phyloP scores from a whole-genome alignment of 2,113 vertebrate genomes.

The Crotalus viridis region DNA sequence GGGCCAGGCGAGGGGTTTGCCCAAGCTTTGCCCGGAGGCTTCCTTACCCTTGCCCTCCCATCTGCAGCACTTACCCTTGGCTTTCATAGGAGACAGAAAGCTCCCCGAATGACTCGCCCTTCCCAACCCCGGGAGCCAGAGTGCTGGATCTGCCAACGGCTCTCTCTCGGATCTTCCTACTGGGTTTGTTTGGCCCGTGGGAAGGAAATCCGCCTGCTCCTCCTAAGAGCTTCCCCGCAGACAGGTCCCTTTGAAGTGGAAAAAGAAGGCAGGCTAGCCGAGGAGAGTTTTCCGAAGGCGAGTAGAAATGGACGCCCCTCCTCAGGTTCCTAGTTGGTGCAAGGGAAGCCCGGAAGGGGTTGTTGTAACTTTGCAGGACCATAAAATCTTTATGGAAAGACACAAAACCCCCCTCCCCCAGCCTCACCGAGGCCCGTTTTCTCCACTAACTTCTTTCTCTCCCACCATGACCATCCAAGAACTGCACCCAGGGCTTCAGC shows the following conservation, averaged over 20 bases:
- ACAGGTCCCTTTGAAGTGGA: conserved; percentile 24
- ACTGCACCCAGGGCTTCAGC: neutral
- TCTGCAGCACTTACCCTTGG: conserved; percentile 43
- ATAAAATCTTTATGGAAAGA: conserved; percentile 43
- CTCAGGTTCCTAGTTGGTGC: neutral
- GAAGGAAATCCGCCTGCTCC: conserved; percentile 30
- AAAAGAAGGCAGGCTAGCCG: conserved; percentile 10
- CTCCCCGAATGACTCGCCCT: neutral
- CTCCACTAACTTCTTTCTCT: neutral
- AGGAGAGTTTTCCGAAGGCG: conserved; percentile 22
- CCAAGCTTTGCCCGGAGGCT: neutral
- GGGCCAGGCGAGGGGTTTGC: neutral
- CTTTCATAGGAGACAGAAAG: conserved; percentile 25
- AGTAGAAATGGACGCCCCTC: neutral
- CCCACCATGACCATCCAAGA: neutral
- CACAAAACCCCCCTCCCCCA: neutral
- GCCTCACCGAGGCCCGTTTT: neutral
- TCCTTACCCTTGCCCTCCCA: neutral
- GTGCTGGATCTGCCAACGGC: conserved; percentile 37
- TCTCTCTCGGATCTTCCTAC: conserved; percentile 12
- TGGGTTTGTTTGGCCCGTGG: conserved; percentile 20
- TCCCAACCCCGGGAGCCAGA: neutral
- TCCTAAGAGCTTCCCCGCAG: conserved; percentile 31
- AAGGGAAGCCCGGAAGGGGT: conserved; percentile 22
- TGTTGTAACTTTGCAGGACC: conserved; percentile 26